phyloP scores from a whole-genome alignment of 2,113 vertebrate genomes.

The Sigmodon hispidus region DNA sequence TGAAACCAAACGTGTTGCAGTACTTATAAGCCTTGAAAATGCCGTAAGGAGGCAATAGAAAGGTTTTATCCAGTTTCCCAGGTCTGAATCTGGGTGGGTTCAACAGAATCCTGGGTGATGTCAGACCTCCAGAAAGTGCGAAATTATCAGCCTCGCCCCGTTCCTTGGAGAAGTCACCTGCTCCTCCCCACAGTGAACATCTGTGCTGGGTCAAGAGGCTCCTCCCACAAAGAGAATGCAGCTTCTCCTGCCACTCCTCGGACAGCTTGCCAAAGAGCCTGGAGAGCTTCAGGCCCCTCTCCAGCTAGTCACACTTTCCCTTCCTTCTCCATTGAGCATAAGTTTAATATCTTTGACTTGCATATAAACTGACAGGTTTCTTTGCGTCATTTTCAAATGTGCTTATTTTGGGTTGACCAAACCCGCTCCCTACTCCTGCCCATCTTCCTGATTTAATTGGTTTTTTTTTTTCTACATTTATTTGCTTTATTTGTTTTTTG shows the following conservation, averaged over 20 bases:
- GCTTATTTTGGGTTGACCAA: not conserved
- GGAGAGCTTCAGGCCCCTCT: not conserved
- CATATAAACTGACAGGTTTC: not conserved
- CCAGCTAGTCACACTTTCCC: not conserved
- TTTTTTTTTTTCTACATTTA: not conserved
- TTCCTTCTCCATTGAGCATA: not conserved
- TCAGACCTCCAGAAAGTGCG: not conserved
- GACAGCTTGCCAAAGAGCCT: not conserved
- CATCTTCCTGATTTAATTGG: not conserved
- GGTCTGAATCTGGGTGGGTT: not conserved
- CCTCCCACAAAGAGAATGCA: not conserved
- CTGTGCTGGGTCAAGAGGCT: not conserved
- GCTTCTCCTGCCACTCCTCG: not conserved
- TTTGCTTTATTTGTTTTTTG: not conserved
- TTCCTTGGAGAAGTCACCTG: not conserved
- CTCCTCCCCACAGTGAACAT: not conserved
- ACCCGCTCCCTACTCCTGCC: too few species aligned
- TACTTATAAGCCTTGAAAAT: not conserved
- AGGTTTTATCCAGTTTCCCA: not conserved
- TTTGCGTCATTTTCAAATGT: not conserved
- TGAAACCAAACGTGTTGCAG: too few species aligned
- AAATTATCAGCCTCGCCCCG: not conserved
- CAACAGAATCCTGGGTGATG: not conserved
- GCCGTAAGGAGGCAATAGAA: not conserved
- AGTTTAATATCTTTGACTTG: not conserved